Evolutionary conservation across 2,113 vertebrate genomes (phyloP).

Genomic region (Cynoglossus semilaevis): DNA sequence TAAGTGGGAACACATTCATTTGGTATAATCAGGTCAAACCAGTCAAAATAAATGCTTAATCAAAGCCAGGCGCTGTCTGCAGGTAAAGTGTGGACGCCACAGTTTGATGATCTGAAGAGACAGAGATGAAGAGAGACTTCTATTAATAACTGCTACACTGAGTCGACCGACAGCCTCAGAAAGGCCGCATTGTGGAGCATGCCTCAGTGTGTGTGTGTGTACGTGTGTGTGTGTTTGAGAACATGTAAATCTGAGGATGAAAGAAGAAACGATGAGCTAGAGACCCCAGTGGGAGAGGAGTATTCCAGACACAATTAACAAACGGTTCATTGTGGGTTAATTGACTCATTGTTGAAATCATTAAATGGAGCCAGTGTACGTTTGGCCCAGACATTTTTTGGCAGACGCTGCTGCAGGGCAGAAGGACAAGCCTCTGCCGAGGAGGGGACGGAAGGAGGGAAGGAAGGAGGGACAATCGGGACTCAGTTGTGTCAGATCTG

Average conservation of each 20-base stretch:
- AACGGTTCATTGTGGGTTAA: constrained; percentile 64
- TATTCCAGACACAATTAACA: constrained; percentile 59
- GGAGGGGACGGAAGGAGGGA: constrained; percentile 12
- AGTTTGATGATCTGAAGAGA: not conserved
- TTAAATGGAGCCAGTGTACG: constrained; percentile 53
- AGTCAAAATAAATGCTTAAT: no score
- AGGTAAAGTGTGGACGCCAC: no score
- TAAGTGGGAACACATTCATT: no score
- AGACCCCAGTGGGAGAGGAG: constrained; percentile 40
- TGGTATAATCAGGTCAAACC: no score
- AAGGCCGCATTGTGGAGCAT: constrained; percentile 57
- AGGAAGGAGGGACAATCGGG: not conserved
- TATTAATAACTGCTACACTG: constrained; percentile 72
- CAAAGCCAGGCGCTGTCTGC: no score
- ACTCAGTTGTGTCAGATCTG: constrained; percentile 31
- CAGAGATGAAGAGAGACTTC: constrained; percentile 19
- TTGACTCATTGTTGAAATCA: constrained; percentile 59
- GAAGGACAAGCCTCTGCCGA: constrained; percentile 12
- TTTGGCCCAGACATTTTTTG: constrained; percentile 36
- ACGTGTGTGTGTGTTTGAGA: constrained; percentile 3
- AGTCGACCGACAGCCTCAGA: constrained; percentile 64
- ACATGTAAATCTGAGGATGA: constrained; percentile 19
- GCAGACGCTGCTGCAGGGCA: constrained; percentile 22
- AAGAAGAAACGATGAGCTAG: constrained; percentile 9
- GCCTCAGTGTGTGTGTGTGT: not conserved